These are phyloP conservation scores for Connochaetes taurinus DNA, from an alignment of 2,113 vertebrate species.

Conservation along the genomic window DNA sequence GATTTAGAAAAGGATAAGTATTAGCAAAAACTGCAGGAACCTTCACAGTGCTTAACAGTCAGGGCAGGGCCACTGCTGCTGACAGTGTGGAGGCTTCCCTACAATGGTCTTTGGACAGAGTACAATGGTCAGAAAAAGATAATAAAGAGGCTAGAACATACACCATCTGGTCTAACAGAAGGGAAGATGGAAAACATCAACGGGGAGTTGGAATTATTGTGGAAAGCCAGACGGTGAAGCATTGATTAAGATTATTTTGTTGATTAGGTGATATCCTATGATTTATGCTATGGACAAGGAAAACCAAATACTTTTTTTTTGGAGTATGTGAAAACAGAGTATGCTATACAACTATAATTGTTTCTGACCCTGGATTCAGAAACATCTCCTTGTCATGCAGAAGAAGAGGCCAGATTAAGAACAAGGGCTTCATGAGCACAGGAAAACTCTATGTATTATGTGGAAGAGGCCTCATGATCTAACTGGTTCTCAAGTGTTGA, in stretches of 20 bases:
- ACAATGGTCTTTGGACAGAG: conserved; percentile 74
- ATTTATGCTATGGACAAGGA: conserved; percentile 72
- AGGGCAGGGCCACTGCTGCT: conserved; percentile 59
- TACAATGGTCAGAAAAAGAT: conserved; percentile 78
- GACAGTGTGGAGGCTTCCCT: conserved; percentile 48
- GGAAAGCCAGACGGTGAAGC: conserved; percentile 82
- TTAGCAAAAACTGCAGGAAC: conserved; percentile 49
- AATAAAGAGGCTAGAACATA: conserved; percentile 79
- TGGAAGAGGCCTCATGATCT: not conserved
- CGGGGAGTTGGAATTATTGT: conserved; percentile 80
- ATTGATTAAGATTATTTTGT: conserved; percentile 84
- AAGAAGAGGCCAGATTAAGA: not conserved
- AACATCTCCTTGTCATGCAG: not conserved
- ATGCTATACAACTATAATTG: conserved; percentile 17
- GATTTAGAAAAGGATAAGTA: conserved; percentile 9
- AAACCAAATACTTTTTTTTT: conserved; percentile 1
- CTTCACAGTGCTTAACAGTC: conserved; percentile 12
- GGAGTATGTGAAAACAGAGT: conserved; percentile 26
- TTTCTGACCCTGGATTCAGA: not conserved
- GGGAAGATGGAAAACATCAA: conserved; percentile 82
- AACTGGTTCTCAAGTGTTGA: not conserved
- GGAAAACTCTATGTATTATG: not conserved
- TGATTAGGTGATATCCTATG: conserved; percentile 77
- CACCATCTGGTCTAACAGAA: conserved; percentile 84
- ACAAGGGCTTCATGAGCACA: conserved; percentile 20